Conservation (phyloP, 2,888 invertebrate species). For the Ypsolopha sequella region DNA sequence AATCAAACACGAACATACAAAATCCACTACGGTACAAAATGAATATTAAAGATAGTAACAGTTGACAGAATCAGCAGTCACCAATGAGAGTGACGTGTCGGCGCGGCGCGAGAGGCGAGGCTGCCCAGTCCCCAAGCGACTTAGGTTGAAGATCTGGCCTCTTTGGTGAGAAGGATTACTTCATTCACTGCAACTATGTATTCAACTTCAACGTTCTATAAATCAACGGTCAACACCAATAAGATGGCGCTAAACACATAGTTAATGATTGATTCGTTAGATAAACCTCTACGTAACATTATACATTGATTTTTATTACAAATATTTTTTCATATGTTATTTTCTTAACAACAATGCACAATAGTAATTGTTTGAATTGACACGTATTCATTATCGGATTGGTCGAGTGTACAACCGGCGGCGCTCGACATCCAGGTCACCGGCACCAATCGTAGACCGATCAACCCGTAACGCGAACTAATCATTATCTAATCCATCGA, state of each 20-base stretch:
- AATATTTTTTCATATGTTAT: slow-evolving; percentile 41
- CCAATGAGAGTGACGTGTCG: neutral
- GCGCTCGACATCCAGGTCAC: slow-evolving; percentile 9
- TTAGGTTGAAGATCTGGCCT: neutral
- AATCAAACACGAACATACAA: slow-evolving; percentile 44
- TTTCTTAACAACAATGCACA: slow-evolving; percentile 61
- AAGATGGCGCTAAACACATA: slow-evolving; percentile 35
- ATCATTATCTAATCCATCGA: slow-evolving; percentile 13
- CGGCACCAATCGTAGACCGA: neutral
- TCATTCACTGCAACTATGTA: neutral
- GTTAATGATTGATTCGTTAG: slow-evolving; percentile 33
- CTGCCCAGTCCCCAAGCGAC: neutral
- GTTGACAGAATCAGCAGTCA: neutral
- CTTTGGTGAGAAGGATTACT: neutral
- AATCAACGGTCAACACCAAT: slow-evolving; percentile 17
- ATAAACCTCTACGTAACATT: slow-evolving; percentile 60
- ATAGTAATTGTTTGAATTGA: slow-evolving; percentile 67
- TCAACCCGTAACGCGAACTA: slow-evolving; percentile 7
- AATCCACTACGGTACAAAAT: slow-evolving; percentile 41
- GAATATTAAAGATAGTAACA: slow-evolving; percentile 10
- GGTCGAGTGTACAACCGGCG: slow-evolving; percentile 11
- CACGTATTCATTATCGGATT: slow-evolving; percentile 47
- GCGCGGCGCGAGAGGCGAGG: neutral
- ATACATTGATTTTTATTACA: slow-evolving; percentile 54
- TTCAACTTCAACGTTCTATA: neutral